Percentiles rank a stretch among this genome's conserved stretches.
These are phyloP conservation scores for Hephaestus fuliginosus DNA, from an alignment of 2,797 vertebrate species.

Conservation along the genomic window DNA sequence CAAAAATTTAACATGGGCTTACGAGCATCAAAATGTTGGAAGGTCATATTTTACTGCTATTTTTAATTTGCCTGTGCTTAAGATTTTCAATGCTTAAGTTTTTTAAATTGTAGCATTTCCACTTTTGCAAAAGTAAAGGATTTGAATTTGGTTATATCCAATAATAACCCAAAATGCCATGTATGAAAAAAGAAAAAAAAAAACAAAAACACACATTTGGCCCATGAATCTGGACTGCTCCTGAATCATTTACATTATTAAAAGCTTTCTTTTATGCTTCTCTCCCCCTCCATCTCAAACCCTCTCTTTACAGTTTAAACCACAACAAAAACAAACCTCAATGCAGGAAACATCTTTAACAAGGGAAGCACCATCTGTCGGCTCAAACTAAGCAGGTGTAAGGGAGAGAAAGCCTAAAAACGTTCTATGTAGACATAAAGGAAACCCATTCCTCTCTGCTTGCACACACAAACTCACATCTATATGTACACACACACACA, in stretches of 20 bases:
- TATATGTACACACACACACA: neutral
- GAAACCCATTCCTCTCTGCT: constrained; percentile 35
- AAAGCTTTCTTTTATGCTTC: constrained; percentile 6
- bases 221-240: neutral
- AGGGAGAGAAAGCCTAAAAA: constrained; percentile 50
- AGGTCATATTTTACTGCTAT: neutral
- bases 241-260: constrained; percentile 1
- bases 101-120: neutral
- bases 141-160: neutral
- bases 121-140: neutral
- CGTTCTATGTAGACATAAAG: constrained; percentile 26
- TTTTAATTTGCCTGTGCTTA: neutral
- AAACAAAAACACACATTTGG: neutral
- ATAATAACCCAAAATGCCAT: neutral
- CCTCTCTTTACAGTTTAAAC: constrained; percentile 30
- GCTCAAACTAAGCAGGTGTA: constrained; percentile 61
- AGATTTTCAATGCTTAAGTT: neutral
- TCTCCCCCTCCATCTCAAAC: neutral
- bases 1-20: neutral
- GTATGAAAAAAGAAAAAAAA: neutral
- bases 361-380: constrained; percentile 60
- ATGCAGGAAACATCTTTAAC: constrained; percentile 44
- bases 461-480: constrained; percentile 37
- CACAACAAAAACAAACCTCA: constrained; percentile 24
- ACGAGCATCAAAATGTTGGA: no score